These are phyloP conservation scores for Emydocephalus ijimae DNA, from an alignment of 2,113 vertebrate species.

Conservation along the genomic window DNA sequence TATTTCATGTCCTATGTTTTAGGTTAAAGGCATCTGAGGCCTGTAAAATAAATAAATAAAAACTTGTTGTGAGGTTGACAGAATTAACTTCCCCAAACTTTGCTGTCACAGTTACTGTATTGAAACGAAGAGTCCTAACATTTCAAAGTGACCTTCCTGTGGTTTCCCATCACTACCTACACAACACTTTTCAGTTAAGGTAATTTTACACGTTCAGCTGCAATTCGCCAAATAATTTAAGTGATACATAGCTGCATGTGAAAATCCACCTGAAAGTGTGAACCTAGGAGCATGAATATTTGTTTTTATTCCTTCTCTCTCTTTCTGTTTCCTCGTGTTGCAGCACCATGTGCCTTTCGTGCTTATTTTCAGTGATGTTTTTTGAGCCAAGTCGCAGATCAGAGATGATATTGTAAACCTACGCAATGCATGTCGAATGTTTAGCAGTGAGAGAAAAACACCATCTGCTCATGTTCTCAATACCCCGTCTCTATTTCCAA, in stretches of 20 bases:
- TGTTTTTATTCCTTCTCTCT: neutral
- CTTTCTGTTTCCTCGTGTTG: neutral
- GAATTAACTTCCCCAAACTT: neutral
- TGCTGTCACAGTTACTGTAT: neutral
- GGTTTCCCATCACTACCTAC: neutral
- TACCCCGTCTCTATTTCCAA: neutral
- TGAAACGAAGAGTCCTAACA: neutral
- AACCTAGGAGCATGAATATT: neutral
- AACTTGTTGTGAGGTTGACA: neutral
- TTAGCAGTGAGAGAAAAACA: slow-evolving; percentile 18
- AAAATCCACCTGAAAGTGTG: neutral
- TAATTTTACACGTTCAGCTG: neutral
- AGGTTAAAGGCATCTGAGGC: neutral
- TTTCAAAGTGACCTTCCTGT: neutral
- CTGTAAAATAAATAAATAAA: neutral
- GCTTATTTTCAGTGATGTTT: neutral
- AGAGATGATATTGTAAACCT: slow-evolving; percentile 16
- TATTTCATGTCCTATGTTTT: neutral
- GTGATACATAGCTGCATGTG: neutral
- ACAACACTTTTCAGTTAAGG: neutral
- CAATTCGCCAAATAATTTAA: neutral
- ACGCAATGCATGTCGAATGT: slow-evolving; percentile 2
- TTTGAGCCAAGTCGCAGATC: neutral
- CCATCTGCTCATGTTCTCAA: slow-evolving; percentile 10
- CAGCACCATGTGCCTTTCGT: neutral